Percentiles rank a stretch among this genome's conserved stretches.
Evolutionary conservation across 2,888 invertebrate species (phyloP).

Genomic region (Andrena minutula): DNA sequence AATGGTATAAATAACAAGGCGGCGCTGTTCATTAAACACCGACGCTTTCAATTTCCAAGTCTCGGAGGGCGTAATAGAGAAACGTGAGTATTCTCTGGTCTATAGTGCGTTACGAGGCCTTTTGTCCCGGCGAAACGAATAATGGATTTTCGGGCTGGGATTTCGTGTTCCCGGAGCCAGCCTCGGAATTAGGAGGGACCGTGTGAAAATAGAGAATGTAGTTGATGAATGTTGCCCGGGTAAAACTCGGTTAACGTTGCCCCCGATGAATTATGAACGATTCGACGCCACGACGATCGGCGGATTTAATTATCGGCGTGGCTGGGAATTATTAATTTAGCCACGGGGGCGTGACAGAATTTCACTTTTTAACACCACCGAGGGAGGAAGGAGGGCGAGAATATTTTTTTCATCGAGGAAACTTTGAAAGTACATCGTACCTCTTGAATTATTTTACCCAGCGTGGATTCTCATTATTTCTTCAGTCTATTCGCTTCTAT

Average conservation of each 20-base stretch:
- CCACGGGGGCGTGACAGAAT: neutral
- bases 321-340: constrained; percentile 32
- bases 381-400: too few relatives aligned
- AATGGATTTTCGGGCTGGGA: constrained; percentile 42
- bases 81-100: constrained; percentile 22
- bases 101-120: constrained; percentile 24
- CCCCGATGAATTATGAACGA: constrained; percentile 41
- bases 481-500: neutral
- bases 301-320: constrained; percentile 41
- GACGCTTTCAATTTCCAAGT: constrained; percentile 2
- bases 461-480: too few relatives aligned
- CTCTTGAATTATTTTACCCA: neutral
- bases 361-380: constrained; percentile 9
- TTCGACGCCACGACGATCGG: constrained; percentile 25
- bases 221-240: constrained; percentile 45
- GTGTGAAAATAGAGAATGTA: neutral
- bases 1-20: neutral
- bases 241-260: constrained; percentile 34
- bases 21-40: constrained; percentile 20
- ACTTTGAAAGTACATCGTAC: neutral
- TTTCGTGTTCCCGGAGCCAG: neutral
- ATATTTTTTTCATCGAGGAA: neutral
- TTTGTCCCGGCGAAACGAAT: constrained; percentile 45
- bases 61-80: constrained; percentile 12
- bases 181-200: neutral